Percentiles rank a stretch among this genome's conserved stretches.
Evolutionary conservation across 1,140 invertebrate genomes (phyloP).

Genomic region (Oncopodura yosiiana): DNA sequence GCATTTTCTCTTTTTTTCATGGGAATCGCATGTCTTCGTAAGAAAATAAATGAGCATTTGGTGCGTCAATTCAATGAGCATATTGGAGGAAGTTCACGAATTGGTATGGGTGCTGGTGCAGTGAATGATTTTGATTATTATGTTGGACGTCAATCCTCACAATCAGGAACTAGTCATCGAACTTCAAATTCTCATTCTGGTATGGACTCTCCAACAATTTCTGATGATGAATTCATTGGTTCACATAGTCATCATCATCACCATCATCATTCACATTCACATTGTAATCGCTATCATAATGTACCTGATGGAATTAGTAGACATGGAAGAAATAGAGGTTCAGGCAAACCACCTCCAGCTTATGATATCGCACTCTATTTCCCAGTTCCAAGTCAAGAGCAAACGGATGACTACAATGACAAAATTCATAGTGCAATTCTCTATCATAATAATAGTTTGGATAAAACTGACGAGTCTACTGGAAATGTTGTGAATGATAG

Average conservation of each 20-base stretch:
- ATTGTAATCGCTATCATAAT: constrained; percentile 8
- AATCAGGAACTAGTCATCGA: not conserved
- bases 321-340: not conserved
- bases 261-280: not conserved
- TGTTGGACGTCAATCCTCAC: not conserved
- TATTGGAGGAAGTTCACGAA: constrained; percentile 12
- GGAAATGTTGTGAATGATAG: constrained; percentile 4
- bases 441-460: too few relatives aligned
- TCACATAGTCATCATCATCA: constrained; percentile 2
- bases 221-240: not conserved
- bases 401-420: not conserved
- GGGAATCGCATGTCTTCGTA: constrained; percentile 27
- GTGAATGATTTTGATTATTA: not conserved
- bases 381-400: constrained; percentile 17
- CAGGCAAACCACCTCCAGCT: constrained; percentile 20
- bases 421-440: not conserved
- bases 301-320: not conserved
- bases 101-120: not conserved
- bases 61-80: constrained; percentile 28
- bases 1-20: constrained; percentile 28
- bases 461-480: not conserved
- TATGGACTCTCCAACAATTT: constrained; percentile 1
- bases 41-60: constrained; percentile 29
- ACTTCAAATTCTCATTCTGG: not conserved
- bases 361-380: constrained; percentile 32